These are phyloP conservation scores for Buathra laborator DNA, from an alignment of 2,888 invertebrate species.

Conservation along the genomic window DNA sequence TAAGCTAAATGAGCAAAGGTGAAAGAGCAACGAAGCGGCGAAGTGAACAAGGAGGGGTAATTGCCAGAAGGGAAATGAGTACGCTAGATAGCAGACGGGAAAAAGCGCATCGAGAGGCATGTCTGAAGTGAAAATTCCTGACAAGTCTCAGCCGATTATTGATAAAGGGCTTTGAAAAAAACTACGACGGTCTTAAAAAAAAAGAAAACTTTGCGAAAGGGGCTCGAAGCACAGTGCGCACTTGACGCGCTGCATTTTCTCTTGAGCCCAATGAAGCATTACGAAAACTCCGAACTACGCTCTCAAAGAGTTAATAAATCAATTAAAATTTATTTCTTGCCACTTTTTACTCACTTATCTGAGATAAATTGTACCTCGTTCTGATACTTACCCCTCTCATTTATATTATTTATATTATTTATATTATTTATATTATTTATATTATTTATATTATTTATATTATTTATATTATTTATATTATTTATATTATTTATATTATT, in stretches of 20 bases:
- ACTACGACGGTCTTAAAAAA: background rate
- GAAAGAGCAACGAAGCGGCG: background rate
- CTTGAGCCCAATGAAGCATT: background rate
- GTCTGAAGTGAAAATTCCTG: background rate
- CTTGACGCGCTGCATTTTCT: background rate
- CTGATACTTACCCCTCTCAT: background rate
- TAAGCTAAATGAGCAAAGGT: background rate
- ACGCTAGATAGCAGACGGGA: background rate
- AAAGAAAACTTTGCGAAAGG: too few relatives aligned
- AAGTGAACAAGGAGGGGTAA: background rate
- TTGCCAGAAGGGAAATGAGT: background rate
- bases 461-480: too few relatives aligned
- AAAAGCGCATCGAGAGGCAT: background rate
- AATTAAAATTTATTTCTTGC: background rate
- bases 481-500: too few relatives aligned
- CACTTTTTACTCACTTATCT: background rate
- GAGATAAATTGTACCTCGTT: background rate
- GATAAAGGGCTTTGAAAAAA: background rate
- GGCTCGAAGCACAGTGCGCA: background rate
- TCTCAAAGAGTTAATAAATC: background rate
- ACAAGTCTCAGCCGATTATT: background rate
- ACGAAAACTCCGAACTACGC: background rate
- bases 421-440: too few relatives aligned
- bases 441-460: too few relatives aligned
- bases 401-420: background rate